Evolutionary conservation across 2,113 vertebrate species (phyloP), one percentile per base, ranked within the genome.

Genomic region (Opisthocomus hoazin): DNA sequence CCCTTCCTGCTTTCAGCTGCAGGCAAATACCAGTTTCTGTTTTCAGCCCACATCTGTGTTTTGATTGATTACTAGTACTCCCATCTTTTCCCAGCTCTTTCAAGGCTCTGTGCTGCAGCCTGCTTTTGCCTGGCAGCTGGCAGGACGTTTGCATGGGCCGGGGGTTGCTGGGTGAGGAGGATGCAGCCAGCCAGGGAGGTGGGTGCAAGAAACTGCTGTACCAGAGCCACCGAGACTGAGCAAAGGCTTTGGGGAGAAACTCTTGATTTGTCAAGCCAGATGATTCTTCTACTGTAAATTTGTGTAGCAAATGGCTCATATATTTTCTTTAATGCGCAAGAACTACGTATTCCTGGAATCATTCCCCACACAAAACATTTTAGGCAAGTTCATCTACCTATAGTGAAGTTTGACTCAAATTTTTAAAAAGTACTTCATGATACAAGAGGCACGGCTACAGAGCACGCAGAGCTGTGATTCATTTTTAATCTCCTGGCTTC

Each of bases 71-170:
- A 27, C 20, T 27, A 5, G n/a, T 34, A 2, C 6, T 15, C 15
- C 58, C 9, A 5, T 12, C 17, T 20, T 78, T 65, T 50, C 65
- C 30, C 39, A 39, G 2, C 26, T 46, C n/a, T n/a, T 66, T 43
- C 5, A 51, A 66, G 63, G 22, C 26, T 54, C 29, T 56, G 12
- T 21, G 30, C 13, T 12, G 16, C 5, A 39, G 11, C 2, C n/a
- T n/a, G 56, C 53, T 50, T 23, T n/a, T 10, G 6, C 46, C 48
- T 3, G 14, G 60, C 29, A 48, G 51, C 64, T 21, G 5, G 16
- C n/a, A 45, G 56, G 3, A 14, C 0, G 5, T 23, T 29, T 16
- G 19, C 32, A 8, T 1, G 18, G 5, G 1, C 27, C 2, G 7
- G 10, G 24, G 53, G 41, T 11, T 21, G 32, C n/a, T 4, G 63